phyloP scores from a whole-genome alignment of 2,797 vertebrate genomes.

The Glossophaga mutica region DNA sequence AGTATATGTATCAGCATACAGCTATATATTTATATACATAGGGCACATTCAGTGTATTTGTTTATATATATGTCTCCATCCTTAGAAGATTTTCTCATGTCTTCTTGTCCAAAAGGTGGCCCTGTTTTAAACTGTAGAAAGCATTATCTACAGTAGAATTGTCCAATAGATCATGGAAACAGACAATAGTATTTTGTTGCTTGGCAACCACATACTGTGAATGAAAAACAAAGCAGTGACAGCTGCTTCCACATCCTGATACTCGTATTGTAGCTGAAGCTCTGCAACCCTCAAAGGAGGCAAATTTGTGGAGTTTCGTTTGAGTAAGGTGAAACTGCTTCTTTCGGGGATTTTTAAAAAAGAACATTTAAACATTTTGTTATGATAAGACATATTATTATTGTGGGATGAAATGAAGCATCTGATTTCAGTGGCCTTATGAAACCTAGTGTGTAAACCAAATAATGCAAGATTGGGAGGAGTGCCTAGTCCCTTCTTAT shows the following conservation, averaged over 20 bases:
- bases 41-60: not conserved
- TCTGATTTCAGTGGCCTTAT: conserved; percentile 9
- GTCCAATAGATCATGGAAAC: conserved; percentile 82
- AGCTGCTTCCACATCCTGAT: conserved; percentile 76
- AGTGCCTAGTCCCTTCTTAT: not conserved
- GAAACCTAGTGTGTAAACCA: not conserved
- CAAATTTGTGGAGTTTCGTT: conserved; percentile 23
- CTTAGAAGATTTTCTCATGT: conserved; percentile 52
- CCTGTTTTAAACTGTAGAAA: conserved; percentile 76
- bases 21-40: not conserved
- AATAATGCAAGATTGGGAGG: not conserved
- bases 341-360: not conserved
- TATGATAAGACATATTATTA: conserved; percentile 6
- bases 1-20: not conserved
- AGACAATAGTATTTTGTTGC: conserved; percentile 85
- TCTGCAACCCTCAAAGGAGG: not conserved
- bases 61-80: conserved; percentile 18
- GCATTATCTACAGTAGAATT: conserved; percentile 75
- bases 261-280: conserved; percentile 50
- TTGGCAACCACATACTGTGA: conserved; percentile 83
- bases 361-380: not conserved
- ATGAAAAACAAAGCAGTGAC: conserved; percentile 82
- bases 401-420: conserved; percentile 33
- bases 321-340: conserved; percentile 32
- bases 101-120: conserved; percentile 73